Base-by-base conservation (phyloP, 2,888 invertebrate genomes). In the Synanthedon vespiformis region DNA sequence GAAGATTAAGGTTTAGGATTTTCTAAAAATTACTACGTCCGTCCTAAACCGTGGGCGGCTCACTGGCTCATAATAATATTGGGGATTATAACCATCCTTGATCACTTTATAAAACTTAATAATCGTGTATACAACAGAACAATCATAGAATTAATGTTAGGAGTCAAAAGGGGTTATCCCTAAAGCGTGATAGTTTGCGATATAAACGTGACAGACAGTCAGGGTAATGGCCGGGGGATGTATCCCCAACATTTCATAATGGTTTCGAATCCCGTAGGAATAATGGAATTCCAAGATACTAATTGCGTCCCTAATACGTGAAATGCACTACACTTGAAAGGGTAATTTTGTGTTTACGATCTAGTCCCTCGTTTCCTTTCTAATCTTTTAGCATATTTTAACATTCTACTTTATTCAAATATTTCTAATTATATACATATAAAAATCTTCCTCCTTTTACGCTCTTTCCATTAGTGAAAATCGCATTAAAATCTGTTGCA, bases 161-260 rank as follows among this genome's bases (percentile, higher is more conserved):
- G 56, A 58, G 54, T 57, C 57, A 54, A 48, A 18, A 48, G 8
- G 48, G 48, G 18, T 48, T 48, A 48, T 58, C 57, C 54, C 57
- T 57, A 4, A 61, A 48, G 18, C 18, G 12, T 48, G 48, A 12
- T 16, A 12, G 48, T 16, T 16, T 48, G 18, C 16, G 18, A 16
- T 48, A 14, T 3, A 48, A 56, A 60, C 55, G 61, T 61, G 61
- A 65, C 67, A 65, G 61, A 65, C 67, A 65, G 61, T 65, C 61
- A 61, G 56, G 57, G 63, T 65, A 61, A 65, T 58, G 59, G 67
- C 62, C 57, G 60, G 40, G 47, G 47, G 48, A 14, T 22, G 51
- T 50, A 54, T 56, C 53, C 53, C 55, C 13, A 44, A 44, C 22
- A 44, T 51, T 51, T 51, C 41, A 52, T 18, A 44, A 51, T 22